These are phyloP conservation scores for Anoplophora glabripennis DNA, from an alignment of 1,140 invertebrate genomes.

Conservation along the genomic window DNA sequence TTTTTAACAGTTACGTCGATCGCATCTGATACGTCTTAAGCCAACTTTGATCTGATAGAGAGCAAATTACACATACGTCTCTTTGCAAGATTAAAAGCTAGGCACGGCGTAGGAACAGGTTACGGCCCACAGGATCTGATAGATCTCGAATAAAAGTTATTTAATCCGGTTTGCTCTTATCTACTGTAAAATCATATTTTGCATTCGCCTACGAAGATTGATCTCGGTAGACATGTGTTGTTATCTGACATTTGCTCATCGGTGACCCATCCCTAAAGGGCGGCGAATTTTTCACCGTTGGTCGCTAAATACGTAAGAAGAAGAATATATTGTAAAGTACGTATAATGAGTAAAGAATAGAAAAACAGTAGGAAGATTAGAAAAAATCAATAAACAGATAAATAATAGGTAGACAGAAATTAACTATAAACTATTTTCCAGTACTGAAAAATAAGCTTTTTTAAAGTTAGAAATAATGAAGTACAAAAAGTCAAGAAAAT, in stretches of 20 bases:
- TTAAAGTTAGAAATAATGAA: too few species aligned
- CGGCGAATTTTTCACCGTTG: neutral
- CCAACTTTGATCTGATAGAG: constrained; percentile 5
- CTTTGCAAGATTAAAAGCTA: constrained; percentile 15
- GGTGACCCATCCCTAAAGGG: constrained; percentile 20
- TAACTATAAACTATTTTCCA: too few species aligned
- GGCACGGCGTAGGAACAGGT: constrained; percentile 23
- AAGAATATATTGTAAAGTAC: too few species aligned
- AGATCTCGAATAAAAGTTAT: constrained; percentile 23
- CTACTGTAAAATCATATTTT: constrained; percentile 23
- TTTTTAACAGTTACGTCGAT: constrained; percentile 4
- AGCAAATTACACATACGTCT: constrained; percentile 16
- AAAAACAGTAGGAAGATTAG: too few species aligned
- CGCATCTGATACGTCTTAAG: neutral
- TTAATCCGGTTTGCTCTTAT: constrained; percentile 27
- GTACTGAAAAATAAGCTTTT: too few species aligned
- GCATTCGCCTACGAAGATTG: constrained; percentile 33
- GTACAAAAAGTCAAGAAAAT: too few species aligned
- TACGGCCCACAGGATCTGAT: constrained; percentile 25
- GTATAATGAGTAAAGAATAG: too few species aligned
- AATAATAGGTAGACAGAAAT: too few species aligned
- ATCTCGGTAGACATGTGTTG: constrained; percentile 27
- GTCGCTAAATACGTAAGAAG: too few species aligned
- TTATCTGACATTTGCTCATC: constrained; percentile 29
- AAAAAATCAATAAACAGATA: too few species aligned